Evolutionary conservation across 2,888 invertebrate genomes (phyloP).

Genomic region (Trichogramma dendrolimi): DNA sequence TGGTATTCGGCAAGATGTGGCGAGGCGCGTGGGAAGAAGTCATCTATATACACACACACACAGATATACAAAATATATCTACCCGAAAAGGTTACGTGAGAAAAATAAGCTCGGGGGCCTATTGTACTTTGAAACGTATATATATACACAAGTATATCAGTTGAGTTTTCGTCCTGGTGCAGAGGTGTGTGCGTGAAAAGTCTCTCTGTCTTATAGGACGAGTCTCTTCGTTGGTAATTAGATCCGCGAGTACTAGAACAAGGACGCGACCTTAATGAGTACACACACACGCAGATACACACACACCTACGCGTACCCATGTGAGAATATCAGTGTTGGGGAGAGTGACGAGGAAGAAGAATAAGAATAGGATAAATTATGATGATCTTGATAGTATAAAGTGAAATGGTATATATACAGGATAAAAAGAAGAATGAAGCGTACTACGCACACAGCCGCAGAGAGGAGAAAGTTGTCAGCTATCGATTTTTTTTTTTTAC

Average conservation of each 20-base stretch:
- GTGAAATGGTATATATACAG: too few relatives aligned
- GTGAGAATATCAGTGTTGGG: slow-evolving; percentile 1
- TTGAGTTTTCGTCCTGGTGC: slow-evolving; percentile 1
- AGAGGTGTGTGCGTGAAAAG: slow-evolving; percentile 10
- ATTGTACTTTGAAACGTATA: slow-evolving; percentile 12
- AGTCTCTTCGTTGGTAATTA: slow-evolving; percentile 38
- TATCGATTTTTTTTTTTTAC: too few relatives aligned
- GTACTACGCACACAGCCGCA: too few relatives aligned
- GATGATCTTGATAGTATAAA: too few relatives aligned
- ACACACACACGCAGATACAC: neutral
- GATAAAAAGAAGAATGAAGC: too few relatives aligned
- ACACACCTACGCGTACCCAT: too few relatives aligned
- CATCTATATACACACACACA: too few relatives aligned
- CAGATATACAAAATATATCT: too few relatives aligned
- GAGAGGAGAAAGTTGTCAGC: too few relatives aligned
- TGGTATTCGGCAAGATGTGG: slow-evolving; percentile 9
- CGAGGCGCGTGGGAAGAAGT: slow-evolving; percentile 8
- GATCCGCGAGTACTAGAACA: slow-evolving; percentile 33
- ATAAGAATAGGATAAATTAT: neutral
- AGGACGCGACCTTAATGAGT: slow-evolving; percentile 43
- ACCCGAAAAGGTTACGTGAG: slow-evolving; percentile 27
- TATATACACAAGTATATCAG: slow-evolving; percentile 3
- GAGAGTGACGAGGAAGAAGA: slow-evolving; percentile 8
- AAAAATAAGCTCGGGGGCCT: slow-evolving; percentile 6
- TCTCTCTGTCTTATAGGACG: slow-evolving; percentile 6